A percentile compares a stretch with the other conserved stretches of the same genome.
These are phyloP conservation scores for Lasioglossum morio DNA, from an alignment of 2,888 invertebrate genomes.

Conservation along the genomic window DNA sequence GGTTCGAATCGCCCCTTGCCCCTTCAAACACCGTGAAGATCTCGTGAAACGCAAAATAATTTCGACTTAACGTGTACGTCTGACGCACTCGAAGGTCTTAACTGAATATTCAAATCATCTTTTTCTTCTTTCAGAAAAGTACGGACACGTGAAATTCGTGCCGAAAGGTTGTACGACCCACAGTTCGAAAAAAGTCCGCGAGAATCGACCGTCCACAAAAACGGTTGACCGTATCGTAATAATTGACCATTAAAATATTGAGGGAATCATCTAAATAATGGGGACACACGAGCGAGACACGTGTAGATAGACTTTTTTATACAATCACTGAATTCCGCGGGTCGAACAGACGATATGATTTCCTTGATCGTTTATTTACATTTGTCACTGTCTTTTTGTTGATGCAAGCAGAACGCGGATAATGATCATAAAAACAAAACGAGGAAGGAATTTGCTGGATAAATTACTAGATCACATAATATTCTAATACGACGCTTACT, in stretches of 20 bases:
- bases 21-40: neutral
- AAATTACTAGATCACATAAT: neutral
- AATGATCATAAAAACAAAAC: neutral
- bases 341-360: too few species aligned
- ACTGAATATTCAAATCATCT: neutral
- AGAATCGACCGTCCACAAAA: neutral
- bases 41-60: neutral
- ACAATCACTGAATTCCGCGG: too few species aligned
- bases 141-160: neutral
- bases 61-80: neutral
- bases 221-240: neutral
- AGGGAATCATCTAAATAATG: neutral
- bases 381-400: too few species aligned
- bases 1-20: neutral
- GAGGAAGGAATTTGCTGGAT: accelerated
- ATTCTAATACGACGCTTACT: neutral
- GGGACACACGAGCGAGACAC: too few species aligned
- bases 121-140: neutral
- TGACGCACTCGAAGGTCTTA: neutral
- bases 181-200: neutral
- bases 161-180: neutral
- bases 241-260: neutral
- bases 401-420: too few species aligned
- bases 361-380: too few species aligned
- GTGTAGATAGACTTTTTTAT: too few species aligned